A percentile compares a stretch with the other conserved stretches of the same genome.
Evolutionary conservation across 2,113 vertebrate species (phyloP).

Genomic region (Pteropus alecto): DNA sequence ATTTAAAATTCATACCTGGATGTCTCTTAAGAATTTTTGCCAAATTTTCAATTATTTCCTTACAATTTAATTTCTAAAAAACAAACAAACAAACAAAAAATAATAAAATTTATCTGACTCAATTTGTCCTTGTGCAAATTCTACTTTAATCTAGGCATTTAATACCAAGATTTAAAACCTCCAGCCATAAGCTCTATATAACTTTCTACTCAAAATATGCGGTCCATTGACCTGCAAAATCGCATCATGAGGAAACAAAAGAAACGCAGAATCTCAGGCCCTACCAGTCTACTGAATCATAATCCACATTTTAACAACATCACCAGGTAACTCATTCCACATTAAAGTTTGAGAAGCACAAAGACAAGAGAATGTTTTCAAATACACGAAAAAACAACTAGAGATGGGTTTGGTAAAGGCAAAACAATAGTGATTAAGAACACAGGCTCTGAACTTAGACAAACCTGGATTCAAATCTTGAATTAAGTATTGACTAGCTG

Average conservation of each 20-base stretch:
- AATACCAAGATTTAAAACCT: slow-evolving; percentile 35
- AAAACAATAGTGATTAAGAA: slow-evolving; percentile 33
- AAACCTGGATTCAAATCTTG: slow-evolving; percentile 6
- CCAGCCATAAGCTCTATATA: not conserved
- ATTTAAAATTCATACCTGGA: slow-evolving; percentile 86
- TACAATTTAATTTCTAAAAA: slow-evolving; percentile 96
- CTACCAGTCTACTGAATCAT: not conserved
- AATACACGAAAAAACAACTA: slow-evolving; percentile 20
- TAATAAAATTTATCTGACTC: slow-evolving; percentile 17
- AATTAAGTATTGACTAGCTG: not conserved
- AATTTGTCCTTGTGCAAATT: slow-evolving; percentile 24
- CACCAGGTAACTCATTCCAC: not conserved
- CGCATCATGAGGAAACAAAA: slow-evolving; percentile 14
- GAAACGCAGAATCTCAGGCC: slow-evolving; percentile 3
- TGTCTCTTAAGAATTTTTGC: slow-evolving; percentile 98
- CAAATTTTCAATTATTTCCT: slow-evolving; percentile 98
- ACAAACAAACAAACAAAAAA: slow-evolving; percentile 74
- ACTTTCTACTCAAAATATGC: slow-evolving; percentile 23
- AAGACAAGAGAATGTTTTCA: slow-evolving; percentile 35
- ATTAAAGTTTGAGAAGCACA: slow-evolving; percentile 24
- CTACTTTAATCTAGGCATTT: not conserved
- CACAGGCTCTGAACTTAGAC: not conserved
- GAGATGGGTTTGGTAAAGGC: not conserved
- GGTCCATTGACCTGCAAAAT: not conserved
- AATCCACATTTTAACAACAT: slow-evolving; percentile 36